Conservation (phyloP, 2,113 vertebrate genomes). For the Onychostoma macrolepis region DNA sequence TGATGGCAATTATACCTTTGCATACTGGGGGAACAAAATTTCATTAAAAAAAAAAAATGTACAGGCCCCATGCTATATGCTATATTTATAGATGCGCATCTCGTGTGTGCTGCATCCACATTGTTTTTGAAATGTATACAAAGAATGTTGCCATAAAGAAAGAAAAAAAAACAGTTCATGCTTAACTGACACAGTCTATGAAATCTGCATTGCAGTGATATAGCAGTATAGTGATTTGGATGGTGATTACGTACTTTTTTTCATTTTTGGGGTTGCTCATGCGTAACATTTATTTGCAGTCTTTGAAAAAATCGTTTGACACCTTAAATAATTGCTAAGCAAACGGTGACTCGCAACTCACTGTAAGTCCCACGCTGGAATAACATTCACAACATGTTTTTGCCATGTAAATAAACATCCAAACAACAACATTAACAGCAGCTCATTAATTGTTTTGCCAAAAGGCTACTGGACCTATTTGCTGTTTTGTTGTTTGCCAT, state of each 20-base stretch:
- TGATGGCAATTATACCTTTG: background rate
- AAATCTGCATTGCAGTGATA: conserved; percentile 18
- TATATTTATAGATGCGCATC: background rate
- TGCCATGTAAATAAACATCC: conserved; percentile 48
- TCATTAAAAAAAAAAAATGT: background rate
- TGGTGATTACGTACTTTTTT: background rate
- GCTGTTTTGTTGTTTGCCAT: background rate
- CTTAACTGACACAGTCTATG: background rate
- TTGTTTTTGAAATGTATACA: background rate
- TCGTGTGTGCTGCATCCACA: background rate
- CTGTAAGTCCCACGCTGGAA: conserved; percentile 19
- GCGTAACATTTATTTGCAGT: background rate
- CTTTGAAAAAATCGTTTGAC: conserved; percentile 30
- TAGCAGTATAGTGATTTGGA: background rate
- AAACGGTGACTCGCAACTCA: conserved; percentile 31
- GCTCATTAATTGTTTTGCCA: conserved; percentile 44
- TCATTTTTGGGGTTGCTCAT: background rate
- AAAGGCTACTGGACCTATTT: conserved; percentile 7
- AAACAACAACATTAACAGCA: conserved; percentile 39
- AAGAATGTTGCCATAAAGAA: background rate
- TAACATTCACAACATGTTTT: conserved; percentile 48
- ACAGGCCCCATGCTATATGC: background rate
- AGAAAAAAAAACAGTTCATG: background rate
- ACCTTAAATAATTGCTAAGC: conserved; percentile 40
- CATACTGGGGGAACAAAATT: background rate